Evolutionary conservation across 2,113 vertebrate species (phyloP), one percentile per base, ranked within the genome.

Genomic region (Atractosteus spatula): DNA sequence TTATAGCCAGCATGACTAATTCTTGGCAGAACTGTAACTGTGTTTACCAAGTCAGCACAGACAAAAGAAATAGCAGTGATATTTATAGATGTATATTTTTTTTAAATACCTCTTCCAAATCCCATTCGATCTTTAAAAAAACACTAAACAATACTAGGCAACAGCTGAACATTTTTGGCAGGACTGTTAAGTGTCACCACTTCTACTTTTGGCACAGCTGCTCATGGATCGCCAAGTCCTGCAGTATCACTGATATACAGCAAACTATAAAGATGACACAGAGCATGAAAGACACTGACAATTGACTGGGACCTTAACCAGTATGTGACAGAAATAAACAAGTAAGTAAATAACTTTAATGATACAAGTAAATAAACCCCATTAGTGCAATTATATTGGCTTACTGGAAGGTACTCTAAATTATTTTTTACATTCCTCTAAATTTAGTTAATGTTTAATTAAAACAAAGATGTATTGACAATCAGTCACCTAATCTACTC

Each of bases 191-290:
- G 42, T 55, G 65, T 78, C 14, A 17, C 0, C 14, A 56, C 74
- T 78, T 74, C 16, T 73, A 16, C n/a, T 73, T 45, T 73, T 67
- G 71, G 71, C 71, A 67, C 2, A 16, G 44, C 7, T 74, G 13
- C 8, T 14, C 8, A 47, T 5, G 45, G 64, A n/a, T 45, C 42
- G 45, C 45, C 64, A 42, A 16, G 42, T 7, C 64, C 41, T 66
- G 64, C 42, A 14, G n/a, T 45, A 29, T 29, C 29, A 29, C 45
- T 66, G 64, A 66, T 66, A 45, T 43, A 66, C 45, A 45, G 43
- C 4, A 47, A 13, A 12, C 64, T 66, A 14, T 66, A 66, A 43
- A 66, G 64, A 66, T 66, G 45, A 66, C 64, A 66, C 41, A 41
- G 3, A 11, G 63, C 47, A 10, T 51, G 5, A 51, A 51, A 10